Evolutionary conservation across 2,113 vertebrate species (phyloP), one percentile per base, ranked within the genome.

Genomic region (Limanda limanda): DNA sequence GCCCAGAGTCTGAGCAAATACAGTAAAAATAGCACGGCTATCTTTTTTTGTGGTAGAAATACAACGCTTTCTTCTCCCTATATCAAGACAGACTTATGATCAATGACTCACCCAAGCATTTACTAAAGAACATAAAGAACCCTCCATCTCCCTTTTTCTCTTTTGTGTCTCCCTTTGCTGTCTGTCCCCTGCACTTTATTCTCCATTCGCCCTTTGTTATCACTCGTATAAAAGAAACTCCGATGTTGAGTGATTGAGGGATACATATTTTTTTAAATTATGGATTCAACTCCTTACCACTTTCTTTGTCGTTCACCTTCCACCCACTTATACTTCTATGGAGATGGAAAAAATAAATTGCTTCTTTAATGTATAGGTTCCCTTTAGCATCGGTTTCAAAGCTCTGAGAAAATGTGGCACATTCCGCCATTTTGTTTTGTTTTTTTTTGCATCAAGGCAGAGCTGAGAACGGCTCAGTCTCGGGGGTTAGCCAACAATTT

Each of bases 11-110:
- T 66, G 65, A 81, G 24, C 47, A 65, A 71, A 67, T 72, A 61
- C 21, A 3, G 45, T 77, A 68, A 84, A 85, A 83, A 84, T 81
- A 82, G 69, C 56, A 56, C 1, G 9, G 15, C 37, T 79, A 21
- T 79, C 66, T 56, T 45, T 69, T 47, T 4, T 35, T 45, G 1
- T 52, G 45, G 14, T 25, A 45, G 45, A 52, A 73, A 51, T 9
- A 23, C 12, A 62, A 18, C 17, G 9, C 2, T 14, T 66, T 69
- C 35, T 68, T 14, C 66, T 48, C 18, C 42, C 35, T 62, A 71
- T 75, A 78, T 81, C 71, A 60, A 79, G 77, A 47, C 62, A 62
- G 54, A 70, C 82, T 75, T 80, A 76, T 82, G 83, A 89, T 79
- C 62, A 78, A 87, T 76, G 74, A 75, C 58, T 82, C 71, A 71